These are phyloP conservation scores for Nipponia nippon DNA, from an alignment of 2,113 vertebrate genomes.

Conservation along the genomic window DNA sequence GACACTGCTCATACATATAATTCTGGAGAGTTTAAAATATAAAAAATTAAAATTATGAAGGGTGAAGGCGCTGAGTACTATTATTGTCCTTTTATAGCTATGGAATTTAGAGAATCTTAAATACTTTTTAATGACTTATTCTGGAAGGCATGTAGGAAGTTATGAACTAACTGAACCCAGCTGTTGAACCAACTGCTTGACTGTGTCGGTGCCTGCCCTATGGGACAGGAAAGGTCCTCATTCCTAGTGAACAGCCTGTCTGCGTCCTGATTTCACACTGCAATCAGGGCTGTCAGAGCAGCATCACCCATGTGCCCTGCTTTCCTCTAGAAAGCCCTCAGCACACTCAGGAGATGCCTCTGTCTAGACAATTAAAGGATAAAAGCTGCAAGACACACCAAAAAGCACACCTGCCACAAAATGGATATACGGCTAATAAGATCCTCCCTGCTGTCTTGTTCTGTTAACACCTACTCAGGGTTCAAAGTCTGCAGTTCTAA, in stretches of 20 bases:
- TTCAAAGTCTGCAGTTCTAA: not conserved
- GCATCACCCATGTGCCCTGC: not conserved
- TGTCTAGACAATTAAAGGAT: not conserved
- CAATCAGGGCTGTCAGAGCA: not conserved
- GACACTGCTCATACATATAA: not conserved
- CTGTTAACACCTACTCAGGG: not conserved
- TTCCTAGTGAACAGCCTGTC: not conserved
- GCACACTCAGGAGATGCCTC: not conserved
- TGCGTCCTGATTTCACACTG: not conserved
- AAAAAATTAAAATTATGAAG: not conserved
- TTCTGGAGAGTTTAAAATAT: not conserved
- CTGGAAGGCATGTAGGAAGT: not conserved
- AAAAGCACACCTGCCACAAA: not conserved
- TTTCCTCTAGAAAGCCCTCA: not conserved
- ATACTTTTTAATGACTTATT: not conserved
- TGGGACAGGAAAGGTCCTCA: not conserved
- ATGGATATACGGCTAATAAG: not conserved
- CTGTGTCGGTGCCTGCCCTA: not conserved
- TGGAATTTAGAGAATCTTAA: not conserved
- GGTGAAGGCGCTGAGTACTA: not conserved
- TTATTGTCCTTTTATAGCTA: not conserved
- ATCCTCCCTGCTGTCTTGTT: not conserved
- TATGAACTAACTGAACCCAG: not conserved
- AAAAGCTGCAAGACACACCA: not conserved
- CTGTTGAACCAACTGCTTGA: not conserved